A percentile compares a stretch with the other conserved stretches of the same genome.
Conservation (phyloP, 1,140 invertebrate species). For the Eriocheir sinensis region DNA sequence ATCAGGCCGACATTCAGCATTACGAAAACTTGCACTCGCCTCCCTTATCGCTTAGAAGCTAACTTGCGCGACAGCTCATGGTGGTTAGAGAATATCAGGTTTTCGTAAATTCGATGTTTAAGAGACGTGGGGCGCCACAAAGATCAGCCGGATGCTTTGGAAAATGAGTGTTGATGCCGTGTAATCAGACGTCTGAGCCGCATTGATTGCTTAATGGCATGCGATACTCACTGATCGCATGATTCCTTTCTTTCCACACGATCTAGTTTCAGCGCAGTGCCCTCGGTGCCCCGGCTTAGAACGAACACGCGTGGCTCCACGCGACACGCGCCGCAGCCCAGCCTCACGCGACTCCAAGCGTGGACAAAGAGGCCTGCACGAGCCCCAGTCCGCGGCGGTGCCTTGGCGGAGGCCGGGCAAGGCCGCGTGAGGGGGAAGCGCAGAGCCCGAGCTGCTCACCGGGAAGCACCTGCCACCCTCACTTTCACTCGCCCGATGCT, state of each 20-base stretch:
- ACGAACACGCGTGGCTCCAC: too few relatives aligned
- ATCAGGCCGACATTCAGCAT: conserved; percentile 3
- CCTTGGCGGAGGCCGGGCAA: neutral
- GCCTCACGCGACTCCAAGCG: too few relatives aligned
- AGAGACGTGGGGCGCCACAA: neutral
- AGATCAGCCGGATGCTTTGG: neutral
- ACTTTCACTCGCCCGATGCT: neutral
- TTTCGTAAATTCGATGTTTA: neutral
- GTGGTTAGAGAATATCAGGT: conserved; percentile 24
- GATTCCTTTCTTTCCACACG: neutral
- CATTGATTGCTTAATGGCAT: conserved; percentile 8
- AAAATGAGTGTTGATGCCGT: neutral
- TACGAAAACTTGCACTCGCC: neutral
- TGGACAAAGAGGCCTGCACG: too few relatives aligned
- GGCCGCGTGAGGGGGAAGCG: neutral
- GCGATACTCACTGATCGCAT: neutral
- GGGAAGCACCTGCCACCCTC: neutral
- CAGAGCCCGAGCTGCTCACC: neutral
- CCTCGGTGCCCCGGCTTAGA: neutral
- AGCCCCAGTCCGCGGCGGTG: too few relatives aligned
- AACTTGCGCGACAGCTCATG: neutral
- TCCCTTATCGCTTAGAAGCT: conserved; percentile 24
- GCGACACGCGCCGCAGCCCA: too few relatives aligned
- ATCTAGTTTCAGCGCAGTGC: neutral
- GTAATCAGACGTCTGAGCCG: neutral